Conservation (phyloP, 2,113 vertebrate genomes). For the Ardeotis arabs region DNA sequence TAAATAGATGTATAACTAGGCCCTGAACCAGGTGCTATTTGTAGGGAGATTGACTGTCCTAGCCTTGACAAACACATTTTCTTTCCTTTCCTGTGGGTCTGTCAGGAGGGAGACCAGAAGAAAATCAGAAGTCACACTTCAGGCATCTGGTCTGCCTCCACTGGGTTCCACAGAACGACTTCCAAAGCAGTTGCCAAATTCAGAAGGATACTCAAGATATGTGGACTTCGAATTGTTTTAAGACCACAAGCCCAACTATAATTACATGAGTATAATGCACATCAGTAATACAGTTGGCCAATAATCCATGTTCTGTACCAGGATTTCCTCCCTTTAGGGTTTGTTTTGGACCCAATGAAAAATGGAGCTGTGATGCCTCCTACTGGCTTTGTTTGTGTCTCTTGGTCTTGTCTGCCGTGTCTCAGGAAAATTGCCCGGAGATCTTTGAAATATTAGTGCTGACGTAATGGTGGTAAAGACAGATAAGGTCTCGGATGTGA, state of each 20-base stretch:
- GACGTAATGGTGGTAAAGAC: background rate
- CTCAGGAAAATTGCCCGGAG: background rate
- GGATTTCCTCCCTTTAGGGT: background rate
- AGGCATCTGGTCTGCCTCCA: background rate
- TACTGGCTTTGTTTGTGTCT: background rate
- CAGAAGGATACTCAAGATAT: background rate
- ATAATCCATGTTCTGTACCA: background rate
- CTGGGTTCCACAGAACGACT: background rate
- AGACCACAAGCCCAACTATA: background rate
- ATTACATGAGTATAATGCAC: background rate
- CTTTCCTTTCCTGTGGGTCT: background rate
- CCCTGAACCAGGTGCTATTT: background rate
- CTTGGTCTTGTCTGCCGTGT: background rate
- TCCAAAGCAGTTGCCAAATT: background rate
- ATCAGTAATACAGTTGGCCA: background rate
- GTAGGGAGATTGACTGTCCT: background rate
- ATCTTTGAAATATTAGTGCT: background rate
- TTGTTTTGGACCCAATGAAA: background rate
- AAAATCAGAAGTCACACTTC: background rate
- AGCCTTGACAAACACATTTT: background rate
- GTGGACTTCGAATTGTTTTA: background rate
- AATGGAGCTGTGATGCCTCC: slow-evolving; percentile 43
- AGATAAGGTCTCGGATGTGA: background rate
- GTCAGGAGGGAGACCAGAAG: background rate
- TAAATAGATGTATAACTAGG: background rate